Percentiles rank a stretch among this genome's conserved stretches.
Evolutionary conservation across 37 sponge, comb jelly and placozoan species (phyloP).

Genomic region (Tethya wilhelma): DNA sequence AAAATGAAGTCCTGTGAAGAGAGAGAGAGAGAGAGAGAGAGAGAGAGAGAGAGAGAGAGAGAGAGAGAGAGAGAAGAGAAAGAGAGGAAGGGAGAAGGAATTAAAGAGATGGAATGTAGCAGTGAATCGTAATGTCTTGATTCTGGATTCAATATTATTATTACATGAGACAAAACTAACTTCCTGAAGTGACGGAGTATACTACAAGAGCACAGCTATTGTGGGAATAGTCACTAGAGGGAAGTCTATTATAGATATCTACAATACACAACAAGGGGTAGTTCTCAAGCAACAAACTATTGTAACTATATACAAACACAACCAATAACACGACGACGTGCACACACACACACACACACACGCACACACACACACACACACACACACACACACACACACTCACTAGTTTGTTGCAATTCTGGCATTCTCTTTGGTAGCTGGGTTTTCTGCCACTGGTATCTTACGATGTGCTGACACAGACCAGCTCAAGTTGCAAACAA

Average conservation of each 20-base stretch:
- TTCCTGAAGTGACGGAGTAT: too few species aligned
- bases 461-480: background rate
- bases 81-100: background rate
- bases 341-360: background rate
- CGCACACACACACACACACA: background rate
- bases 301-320: background rate
- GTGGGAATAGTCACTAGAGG: too few species aligned
- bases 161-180: too few species aligned
- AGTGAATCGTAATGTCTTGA: too few species aligned
- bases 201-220: too few species aligned
- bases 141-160: too few species aligned
- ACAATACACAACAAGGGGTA: background rate
- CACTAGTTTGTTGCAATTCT: constrained; percentile 74
- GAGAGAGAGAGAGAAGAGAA: background rate
- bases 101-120: background rate
- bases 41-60: background rate
- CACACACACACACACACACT: background rate
- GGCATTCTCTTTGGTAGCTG: constrained; percentile 52
- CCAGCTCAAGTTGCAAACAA: background rate
- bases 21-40: background rate
- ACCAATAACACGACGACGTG: background rate
- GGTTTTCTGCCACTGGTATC: constrained; percentile 1
- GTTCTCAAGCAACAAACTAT: background rate
- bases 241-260: too few species aligned
- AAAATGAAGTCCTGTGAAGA: constrained; percentile 55